Conservation (phyloP, 2,113 vertebrate species). For the Menidia beryllina region DNA sequence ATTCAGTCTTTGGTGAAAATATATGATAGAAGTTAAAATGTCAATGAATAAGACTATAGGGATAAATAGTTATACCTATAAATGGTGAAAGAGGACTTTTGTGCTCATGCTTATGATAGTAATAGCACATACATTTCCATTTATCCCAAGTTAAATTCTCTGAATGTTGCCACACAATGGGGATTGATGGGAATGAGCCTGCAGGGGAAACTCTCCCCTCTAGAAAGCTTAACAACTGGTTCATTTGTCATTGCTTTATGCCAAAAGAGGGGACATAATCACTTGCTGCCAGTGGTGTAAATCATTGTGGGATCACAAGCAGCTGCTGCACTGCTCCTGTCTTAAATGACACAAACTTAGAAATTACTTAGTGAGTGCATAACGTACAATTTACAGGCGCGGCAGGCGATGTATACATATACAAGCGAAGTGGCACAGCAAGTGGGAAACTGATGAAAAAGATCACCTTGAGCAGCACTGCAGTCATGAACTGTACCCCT, state of each 20-base stretch:
- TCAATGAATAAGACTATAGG: neutral
- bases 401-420: neutral
- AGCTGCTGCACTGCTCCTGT: constrained; percentile 31
- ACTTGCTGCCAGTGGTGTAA: constrained; percentile 65
- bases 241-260: constrained; percentile 67
- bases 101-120: neutral
- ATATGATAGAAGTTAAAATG: neutral
- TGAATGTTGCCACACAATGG: constrained; percentile 32
- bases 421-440: constrained; percentile 2
- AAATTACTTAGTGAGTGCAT: constrained; percentile 8
- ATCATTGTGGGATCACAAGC: constrained; percentile 54
- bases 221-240: constrained; percentile 50
- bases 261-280: constrained; percentile 70
- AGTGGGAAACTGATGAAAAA: constrained; percentile 9
- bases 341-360: constrained; percentile 33
- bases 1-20: neutral
- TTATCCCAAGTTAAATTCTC: constrained; percentile 1
- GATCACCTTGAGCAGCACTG: neutral
- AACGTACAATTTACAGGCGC: constrained; percentile 2
- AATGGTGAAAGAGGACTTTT: neutral
- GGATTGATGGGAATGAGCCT: constrained; percentile 42
- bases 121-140: neutral
- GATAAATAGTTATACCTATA: neutral
- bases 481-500: constrained; percentile 23
- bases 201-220: constrained; percentile 44